Conservation (phyloP, 2,113 vertebrate species). For the Haemorhous mexicanus region DNA sequence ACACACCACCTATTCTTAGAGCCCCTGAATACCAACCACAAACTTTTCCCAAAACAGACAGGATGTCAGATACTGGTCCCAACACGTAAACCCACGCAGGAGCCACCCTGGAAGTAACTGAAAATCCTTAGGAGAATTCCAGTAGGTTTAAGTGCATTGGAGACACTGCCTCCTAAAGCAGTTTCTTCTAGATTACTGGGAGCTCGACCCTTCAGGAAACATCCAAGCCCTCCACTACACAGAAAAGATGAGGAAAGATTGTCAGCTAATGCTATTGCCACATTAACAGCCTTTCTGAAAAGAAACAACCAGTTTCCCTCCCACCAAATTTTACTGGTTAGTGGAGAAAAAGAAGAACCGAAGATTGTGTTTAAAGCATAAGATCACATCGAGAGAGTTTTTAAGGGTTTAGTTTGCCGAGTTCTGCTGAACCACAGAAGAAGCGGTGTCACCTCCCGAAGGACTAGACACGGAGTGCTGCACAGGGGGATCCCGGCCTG, state of each 20-base stretch:
- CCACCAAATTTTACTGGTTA: not conserved
- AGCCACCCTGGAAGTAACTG: not conserved
- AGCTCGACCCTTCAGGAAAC: not conserved
- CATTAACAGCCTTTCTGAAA: not conserved
- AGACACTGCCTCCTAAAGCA: not conserved
- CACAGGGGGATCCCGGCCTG: fast-evolving
- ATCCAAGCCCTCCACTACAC: not conserved
- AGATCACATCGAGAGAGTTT: not conserved
- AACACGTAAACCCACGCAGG: not conserved
- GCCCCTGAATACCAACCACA: not conserved
- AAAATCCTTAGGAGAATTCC: not conserved
- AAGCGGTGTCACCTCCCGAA: fast-evolving
- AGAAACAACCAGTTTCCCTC: not conserved
- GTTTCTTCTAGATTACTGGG: not conserved
- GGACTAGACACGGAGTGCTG: fast-evolving
- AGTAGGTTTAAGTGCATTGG: not conserved
- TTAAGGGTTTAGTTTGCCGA: not conserved
- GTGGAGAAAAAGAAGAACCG: not conserved
- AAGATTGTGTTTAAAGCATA: not conserved
- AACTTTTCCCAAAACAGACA: not conserved
- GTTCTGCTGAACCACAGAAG: no score
- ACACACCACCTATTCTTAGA: not conserved
- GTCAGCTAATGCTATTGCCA: not conserved
- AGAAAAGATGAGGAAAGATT: not conserved
- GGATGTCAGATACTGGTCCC: not conserved